Percentiles rank a stretch among this genome's conserved stretches.
These are phyloP conservation scores for Mercenaria mercenaria DNA, from an alignment of 1,140 invertebrate species.

Conservation along the genomic window DNA sequence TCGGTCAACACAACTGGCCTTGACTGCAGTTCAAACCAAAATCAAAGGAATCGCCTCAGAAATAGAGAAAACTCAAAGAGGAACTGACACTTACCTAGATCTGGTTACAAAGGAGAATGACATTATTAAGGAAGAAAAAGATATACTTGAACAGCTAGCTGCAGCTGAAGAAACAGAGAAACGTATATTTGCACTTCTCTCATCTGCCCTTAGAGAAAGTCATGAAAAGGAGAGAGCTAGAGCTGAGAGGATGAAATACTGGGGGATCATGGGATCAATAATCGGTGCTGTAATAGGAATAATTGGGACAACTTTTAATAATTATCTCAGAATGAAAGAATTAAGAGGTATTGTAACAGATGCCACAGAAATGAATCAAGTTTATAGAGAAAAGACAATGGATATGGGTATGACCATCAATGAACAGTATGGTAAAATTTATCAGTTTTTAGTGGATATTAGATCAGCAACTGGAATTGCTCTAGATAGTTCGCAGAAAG, in stretches of 20 bases:
- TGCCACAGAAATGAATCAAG: slow-evolving; percentile 73
- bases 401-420: slow-evolving; percentile 73
- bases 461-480: slow-evolving; percentile 12
- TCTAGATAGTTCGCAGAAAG: neutral
- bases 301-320: slow-evolving; percentile 89
- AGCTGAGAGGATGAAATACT: slow-evolving; percentile 92
- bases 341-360: slow-evolving; percentile 88
- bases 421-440: slow-evolving; percentile 78
- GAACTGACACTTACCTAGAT: slow-evolving; percentile 90
- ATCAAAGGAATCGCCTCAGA: slow-evolving; percentile 90
- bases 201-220: slow-evolving; percentile 90
- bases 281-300: slow-evolving; percentile 90
- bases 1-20: slow-evolving; percentile 87
- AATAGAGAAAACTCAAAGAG: slow-evolving; percentile 90
- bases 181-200: slow-evolving; percentile 90
- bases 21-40: slow-evolving; percentile 88
- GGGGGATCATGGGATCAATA: slow-evolving; percentile 91
- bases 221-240: slow-evolving; percentile 92
- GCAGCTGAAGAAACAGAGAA: slow-evolving; percentile 88
- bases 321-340: slow-evolving; percentile 90
- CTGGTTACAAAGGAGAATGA: slow-evolving; percentile 87
- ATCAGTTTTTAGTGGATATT: slow-evolving; percentile 75
- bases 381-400: slow-evolving; percentile 69
- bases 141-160: slow-evolving; percentile 82
- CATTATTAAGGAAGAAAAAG: slow-evolving; percentile 85